A percentile compares a stretch with the other conserved stretches of the same genome.
These are phyloP conservation scores for Lathamus discolor DNA, from an alignment of 2,113 vertebrate genomes.

Conservation along the genomic window DNA sequence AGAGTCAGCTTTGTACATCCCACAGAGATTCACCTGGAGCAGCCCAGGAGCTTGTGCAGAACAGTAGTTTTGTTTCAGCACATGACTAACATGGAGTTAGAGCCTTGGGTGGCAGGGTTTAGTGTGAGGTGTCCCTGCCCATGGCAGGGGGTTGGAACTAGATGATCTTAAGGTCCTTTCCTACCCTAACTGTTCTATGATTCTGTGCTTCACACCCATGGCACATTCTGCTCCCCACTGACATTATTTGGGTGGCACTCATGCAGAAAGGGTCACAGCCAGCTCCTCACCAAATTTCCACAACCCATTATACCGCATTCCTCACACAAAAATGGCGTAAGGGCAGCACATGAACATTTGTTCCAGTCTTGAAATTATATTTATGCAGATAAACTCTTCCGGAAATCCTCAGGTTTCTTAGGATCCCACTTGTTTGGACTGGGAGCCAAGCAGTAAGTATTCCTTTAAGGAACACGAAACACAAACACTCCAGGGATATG, in stretches of 20 bases:
- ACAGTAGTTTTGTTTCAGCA: background rate
- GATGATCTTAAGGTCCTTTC: too few species aligned
- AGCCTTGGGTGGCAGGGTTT: too few species aligned
- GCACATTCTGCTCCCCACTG: background rate
- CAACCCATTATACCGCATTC: background rate
- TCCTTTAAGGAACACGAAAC: background rate
- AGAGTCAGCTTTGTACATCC: background rate
- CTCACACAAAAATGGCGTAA: background rate
- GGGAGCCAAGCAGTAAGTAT: background rate
- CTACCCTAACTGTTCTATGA: too few species aligned
- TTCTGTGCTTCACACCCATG: background rate
- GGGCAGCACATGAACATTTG: background rate
- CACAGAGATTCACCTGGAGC: background rate
- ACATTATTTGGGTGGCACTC: accelerated
- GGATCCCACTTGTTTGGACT: background rate
- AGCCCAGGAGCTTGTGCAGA: background rate
- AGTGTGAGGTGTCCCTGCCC: too few species aligned
- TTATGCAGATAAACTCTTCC: background rate
- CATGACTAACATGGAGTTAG: background rate
- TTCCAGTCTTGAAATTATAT: background rate
- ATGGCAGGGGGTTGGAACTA: too few species aligned
- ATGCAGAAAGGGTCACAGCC: background rate
- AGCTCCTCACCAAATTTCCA: background rate
- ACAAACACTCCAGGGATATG: background rate
- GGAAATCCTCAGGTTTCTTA: background rate